Percentiles rank a stretch among this genome's conserved stretches.
Evolutionary conservation across 2,113 vertebrate species (phyloP).

Genomic region (Aphyosemion australe): DNA sequence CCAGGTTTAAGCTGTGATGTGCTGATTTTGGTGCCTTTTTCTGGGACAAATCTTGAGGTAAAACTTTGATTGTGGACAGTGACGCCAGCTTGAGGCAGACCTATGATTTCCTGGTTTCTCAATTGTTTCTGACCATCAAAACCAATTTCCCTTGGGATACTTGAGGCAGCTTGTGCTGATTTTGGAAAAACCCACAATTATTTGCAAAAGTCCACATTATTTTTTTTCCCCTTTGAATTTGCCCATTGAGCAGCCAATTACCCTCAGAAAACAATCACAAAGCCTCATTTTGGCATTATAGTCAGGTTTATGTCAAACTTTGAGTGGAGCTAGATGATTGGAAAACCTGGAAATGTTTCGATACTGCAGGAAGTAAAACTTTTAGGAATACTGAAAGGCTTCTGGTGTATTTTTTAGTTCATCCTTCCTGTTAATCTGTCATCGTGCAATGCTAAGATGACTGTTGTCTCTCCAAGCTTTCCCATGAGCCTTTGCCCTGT

Average conservation of each 20-base stretch:
- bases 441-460: slow-evolving; percentile 56
- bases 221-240: neutral
- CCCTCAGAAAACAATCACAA: neutral
- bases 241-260: neutral
- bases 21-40: no score
- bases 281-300: neutral
- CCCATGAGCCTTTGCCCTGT: slow-evolving; percentile 71
- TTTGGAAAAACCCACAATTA: neutral
- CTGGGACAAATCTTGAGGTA: no score
- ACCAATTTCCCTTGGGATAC: neutral
- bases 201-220: neutral
- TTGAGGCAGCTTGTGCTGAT: neutral
- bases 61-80: no score
- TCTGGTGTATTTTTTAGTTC: slow-evolving; percentile 23
- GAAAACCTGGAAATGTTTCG: neutral
- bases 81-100: no score
- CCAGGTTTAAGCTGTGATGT: no score
- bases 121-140: no score
- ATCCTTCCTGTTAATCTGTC: slow-evolving; percentile 27
- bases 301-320: neutral
- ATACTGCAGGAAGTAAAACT: no score
- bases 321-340: neutral
- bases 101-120: no score
- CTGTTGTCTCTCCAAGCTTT: slow-evolving; percentile 73
- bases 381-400: neutral